A percentile compares a stretch with the other conserved stretches of the same genome.
These are phyloP conservation scores for Morinoia aosen DNA, from an alignment of 2,888 invertebrate genomes.

Conservation along the genomic window DNA sequence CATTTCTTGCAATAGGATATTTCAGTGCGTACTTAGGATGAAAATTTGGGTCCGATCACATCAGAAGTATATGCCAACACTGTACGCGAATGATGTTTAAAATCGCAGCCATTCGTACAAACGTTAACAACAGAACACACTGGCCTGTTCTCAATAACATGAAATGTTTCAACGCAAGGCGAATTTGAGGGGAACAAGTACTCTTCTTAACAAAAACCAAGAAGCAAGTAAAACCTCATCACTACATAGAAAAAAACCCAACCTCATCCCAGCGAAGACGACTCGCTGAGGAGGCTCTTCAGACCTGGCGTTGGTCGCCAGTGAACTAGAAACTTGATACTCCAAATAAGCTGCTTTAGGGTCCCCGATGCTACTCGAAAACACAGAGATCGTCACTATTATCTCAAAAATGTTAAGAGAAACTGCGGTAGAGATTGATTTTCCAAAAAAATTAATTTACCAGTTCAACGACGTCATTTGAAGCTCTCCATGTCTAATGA, in stretches of 20 bases:
- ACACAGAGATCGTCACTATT: neutral
- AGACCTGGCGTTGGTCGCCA: neutral
- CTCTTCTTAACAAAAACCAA: neutral
- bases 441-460: neutral
- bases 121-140: neutral
- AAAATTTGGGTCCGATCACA: neutral
- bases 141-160: neutral
- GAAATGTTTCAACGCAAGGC: neutral
- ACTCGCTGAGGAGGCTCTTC: neutral
- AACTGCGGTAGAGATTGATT: neutral
- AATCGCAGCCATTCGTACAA: neutral
- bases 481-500: neutral
- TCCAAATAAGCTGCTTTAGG: neutral
- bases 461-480: neutral
- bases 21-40: neutral
- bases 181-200: neutral
- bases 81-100: neutral
- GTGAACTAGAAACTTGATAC: neutral
- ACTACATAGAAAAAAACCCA: neutral
- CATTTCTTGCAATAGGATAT: neutral
- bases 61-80: neutral
- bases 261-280: neutral
- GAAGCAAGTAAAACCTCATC: neutral
- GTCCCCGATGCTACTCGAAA: neutral
- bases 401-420: neutral